A percentile compares a stretch with the other conserved stretches of the same genome.
phyloP scores from a whole-genome alignment of 2,888 invertebrate species.

The Pristionchus arcanus region DNA sequence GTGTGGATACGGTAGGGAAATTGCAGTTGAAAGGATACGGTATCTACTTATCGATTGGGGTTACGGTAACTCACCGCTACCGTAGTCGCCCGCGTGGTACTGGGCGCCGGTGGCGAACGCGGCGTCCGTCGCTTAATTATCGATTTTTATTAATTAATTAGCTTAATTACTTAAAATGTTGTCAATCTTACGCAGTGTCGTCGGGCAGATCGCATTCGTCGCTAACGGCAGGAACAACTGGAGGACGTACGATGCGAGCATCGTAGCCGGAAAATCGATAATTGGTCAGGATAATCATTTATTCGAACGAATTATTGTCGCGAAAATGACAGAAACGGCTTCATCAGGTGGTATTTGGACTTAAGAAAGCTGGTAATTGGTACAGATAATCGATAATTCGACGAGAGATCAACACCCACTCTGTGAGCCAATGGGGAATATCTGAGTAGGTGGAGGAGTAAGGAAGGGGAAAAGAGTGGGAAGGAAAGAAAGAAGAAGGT shows the following conservation, averaged over 20 bases:
- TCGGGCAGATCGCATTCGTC: background rate
- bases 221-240: constrained; percentile 29
- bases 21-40: no score
- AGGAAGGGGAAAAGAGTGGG: background rate
- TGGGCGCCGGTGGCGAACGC: background rate
- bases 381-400: no score
- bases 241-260: background rate
- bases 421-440: background rate
- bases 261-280: background rate
- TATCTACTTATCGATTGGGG: no score
- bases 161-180: background rate
- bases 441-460: constrained; percentile 6
- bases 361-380: no score
- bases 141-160: no score
- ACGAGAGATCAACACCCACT: background rate
- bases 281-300: no score
- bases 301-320: no score
- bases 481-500: background rate
- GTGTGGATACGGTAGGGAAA: no score
- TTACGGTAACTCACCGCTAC: background rate
- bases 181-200: constrained; percentile 20
- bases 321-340: no score
- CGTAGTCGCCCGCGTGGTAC: background rate
- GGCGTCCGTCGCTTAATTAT: constrained; percentile 30
- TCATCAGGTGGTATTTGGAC: no score